Evolutionary conservation across 2,113 vertebrate genomes (phyloP), one percentile per base, ranked within the genome.

Genomic region (Sylvietta virens): DNA sequence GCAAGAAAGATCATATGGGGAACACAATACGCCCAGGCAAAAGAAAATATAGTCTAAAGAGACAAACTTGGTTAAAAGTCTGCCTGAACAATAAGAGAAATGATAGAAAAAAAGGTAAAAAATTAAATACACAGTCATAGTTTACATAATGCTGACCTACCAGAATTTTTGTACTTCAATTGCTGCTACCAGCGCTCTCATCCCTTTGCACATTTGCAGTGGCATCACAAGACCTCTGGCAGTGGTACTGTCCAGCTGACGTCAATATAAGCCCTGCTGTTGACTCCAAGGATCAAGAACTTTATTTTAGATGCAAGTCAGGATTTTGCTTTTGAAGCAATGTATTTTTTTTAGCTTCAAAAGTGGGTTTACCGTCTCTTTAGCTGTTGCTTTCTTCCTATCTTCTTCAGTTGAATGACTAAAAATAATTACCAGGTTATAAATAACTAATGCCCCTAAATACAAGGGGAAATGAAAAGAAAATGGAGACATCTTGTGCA

Each of bases 381-480:
- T 33, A 65, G 35, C 44, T 53, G 18, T 83, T 92, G 70, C 74
- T 76, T 93, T 77, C 51, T 87, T 89, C 35, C 58, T 81, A 17
- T 61, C n/a, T 72, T 22, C 9, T 88, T 91, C 90, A 77, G 39
- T 27, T 82, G 77, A 64, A 44, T 61, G 70, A 83, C 57, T 83
- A 82, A 90, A 95, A 96, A 65, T 85, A 81, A 90, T 47, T 74
- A 70, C 51, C 69, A 83, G 39, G 31, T 82, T 90, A 96, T 97
- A 88, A 97, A 93, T 94, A 91, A 96, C 33, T 91, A 86, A 96
- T 95, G 65, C 7, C 31, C 44, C n/a, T 77, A 89, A 94, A 66
- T 78, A 88, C 71, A 81, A 83, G 54, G 45, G 60, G 58, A 94
- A 96, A 96, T 92, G 2, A 88, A 84, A 92, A 85, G 60, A 92